These are phyloP conservation scores for Harpagus bidentatus DNA, from an alignment of 2,113 vertebrate species.

Conservation along the genomic window DNA sequence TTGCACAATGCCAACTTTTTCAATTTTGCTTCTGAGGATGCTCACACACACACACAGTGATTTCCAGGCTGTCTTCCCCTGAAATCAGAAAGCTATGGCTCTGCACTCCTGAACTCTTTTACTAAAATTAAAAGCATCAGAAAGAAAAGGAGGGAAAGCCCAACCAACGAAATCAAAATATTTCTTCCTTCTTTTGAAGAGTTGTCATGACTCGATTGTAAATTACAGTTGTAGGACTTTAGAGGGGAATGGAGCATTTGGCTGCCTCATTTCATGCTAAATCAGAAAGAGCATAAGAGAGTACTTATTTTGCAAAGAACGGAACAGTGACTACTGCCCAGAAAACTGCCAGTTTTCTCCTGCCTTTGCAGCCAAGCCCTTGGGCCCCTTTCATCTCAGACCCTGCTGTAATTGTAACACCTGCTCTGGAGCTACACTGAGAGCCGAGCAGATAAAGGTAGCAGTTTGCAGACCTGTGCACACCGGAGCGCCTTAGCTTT, in stretches of 20 bases:
- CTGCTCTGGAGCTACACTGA: neutral
- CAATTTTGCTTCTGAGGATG: neutral
- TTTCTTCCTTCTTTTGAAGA: neutral
- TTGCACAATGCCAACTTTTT: neutral
- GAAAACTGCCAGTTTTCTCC: neutral
- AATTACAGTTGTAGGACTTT: neutral
- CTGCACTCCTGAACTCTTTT: neutral
- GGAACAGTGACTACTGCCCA: neutral
- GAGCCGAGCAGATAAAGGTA: neutral
- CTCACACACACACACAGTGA: neutral
- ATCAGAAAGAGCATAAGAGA: neutral
- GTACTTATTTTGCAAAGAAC: neutral
- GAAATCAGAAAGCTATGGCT: neutral
- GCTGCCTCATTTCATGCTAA: neutral
- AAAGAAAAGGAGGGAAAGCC: neutral
- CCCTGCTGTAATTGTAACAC: neutral
- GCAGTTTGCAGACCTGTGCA: neutral
- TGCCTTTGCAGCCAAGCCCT: neutral
- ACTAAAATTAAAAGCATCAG: neutral
- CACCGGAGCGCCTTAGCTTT: neutral
- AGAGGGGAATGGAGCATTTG: neutral
- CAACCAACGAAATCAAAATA: neutral
- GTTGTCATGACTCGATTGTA: neutral
- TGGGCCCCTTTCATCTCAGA: slow-evolving; percentile 16
- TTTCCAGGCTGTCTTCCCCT: neutral